Evolutionary conservation across 1,140 invertebrate species (phyloP), one percentile per base, ranked within the genome.

Genomic region (Archivesica marissinica): DNA sequence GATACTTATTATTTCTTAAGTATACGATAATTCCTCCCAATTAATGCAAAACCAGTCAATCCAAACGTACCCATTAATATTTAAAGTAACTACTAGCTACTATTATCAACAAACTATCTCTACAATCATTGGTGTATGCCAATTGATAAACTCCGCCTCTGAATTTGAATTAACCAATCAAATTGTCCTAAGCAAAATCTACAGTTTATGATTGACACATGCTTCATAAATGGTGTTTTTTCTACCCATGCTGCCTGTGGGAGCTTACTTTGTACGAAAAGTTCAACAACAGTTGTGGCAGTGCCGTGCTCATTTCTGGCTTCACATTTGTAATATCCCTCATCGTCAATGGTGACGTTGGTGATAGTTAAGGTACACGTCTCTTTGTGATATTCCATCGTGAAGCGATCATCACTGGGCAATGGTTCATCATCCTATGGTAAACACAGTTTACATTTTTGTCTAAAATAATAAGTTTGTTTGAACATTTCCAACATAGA

Each of bases 261-360:
- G 59, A 80, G 59, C 93, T 94, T 93, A 94, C 93, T 93, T 92
- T 93, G 92, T 81, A 94, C 92, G 90, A 93, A 92, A 89, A 99
- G 95, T 89, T 96, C 96, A 77, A 98, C 98, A 88, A 96, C 96
- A n/a, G 98, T 99, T 92, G 98, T 97, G 44, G 97, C 97, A 90
- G 96, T 95, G 91, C 99, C 99, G 64, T 97, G 96, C 38, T 96
- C 96, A 92, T 98, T 99, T 66, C 96, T 96, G 13, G 98, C 97
- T 87, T 97, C 95, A 90, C 98, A 99, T 0, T 96, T 97, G 92
- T 99, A 99, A 95, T 99, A 98, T 28, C 98, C 98, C 94, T 99
- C 98, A 93, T 99, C 98, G 89, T 98, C 96, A 23, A 99, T 96
- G 1, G 96, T 97, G 2, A 96, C 96, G 85, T 96, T 96, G 86